Percentiles rank a stretch among this genome's conserved stretches.
These are phyloP conservation scores for Struthio camelus DNA, from an alignment of 2,113 vertebrate genomes.

Conservation along the genomic window DNA sequence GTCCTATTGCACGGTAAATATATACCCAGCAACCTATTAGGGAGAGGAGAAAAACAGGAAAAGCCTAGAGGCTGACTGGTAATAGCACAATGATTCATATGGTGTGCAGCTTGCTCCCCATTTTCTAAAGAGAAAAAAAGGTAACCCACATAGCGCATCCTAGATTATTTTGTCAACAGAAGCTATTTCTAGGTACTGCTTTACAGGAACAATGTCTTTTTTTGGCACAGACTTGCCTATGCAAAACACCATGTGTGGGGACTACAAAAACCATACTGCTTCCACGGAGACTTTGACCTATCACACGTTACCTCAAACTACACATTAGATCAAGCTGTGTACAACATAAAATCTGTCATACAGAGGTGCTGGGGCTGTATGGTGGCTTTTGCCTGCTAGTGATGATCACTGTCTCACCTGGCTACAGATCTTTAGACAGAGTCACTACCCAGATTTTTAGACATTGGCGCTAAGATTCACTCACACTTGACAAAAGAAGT, in stretches of 20 bases:
- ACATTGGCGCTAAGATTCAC: background rate
- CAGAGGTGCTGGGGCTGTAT: accelerated
- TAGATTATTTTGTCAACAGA: background rate
- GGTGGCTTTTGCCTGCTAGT: background rate
- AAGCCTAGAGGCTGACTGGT: background rate
- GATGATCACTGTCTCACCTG: background rate
- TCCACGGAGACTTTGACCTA: background rate
- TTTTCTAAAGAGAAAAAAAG: background rate
- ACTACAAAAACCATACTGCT: background rate
- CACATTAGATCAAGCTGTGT: background rate
- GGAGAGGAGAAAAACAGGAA: background rate
- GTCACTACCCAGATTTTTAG: background rate
- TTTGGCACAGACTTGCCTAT: background rate
- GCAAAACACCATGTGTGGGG: background rate
- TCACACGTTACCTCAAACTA: background rate
- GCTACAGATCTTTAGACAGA: background rate
- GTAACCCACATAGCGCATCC: background rate
- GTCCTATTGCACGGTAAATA: background rate
- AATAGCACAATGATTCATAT: background rate
- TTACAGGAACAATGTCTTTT: background rate
- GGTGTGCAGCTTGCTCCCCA: background rate
- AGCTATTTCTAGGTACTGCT: background rate
- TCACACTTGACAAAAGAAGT: background rate
- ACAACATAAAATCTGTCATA: background rate
- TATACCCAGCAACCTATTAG: background rate